phyloP scores from a whole-genome alignment of 2,888 invertebrate species.

The Dromius quadrimaculatus region DNA sequence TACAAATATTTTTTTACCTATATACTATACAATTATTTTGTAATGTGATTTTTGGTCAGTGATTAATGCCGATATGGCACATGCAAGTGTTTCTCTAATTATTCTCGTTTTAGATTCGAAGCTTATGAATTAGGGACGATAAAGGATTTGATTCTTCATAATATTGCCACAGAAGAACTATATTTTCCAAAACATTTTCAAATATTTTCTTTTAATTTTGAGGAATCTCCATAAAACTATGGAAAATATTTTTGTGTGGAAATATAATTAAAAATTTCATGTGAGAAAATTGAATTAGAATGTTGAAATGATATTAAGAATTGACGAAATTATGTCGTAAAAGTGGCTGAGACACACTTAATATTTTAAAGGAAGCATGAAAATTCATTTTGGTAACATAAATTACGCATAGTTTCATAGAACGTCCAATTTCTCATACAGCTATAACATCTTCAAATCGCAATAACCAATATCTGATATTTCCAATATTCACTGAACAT shows the following conservation, averaged over 20 bases:
- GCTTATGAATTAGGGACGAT: slow-evolving; percentile 33
- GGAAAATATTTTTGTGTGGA: slow-evolving; percentile 13
- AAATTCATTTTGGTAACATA: slow-evolving; percentile 29
- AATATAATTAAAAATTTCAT: slow-evolving; percentile 23
- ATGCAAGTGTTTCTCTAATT: slow-evolving; percentile 40
- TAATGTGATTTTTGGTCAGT: slow-evolving; percentile 50
- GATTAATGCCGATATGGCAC: slow-evolving; percentile 41
- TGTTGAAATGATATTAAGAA: no score
- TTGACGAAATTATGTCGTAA: neutral
- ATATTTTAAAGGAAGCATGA: slow-evolving; percentile 38
- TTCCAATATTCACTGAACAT: slow-evolving; percentile 22
- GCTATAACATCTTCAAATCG: slow-evolving; percentile 25
- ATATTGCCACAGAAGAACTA: no score
- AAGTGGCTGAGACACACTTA: slow-evolving; percentile 25
- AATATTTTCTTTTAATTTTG: slow-evolving; percentile 6
- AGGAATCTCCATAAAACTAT: no score
- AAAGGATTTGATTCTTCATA: no score
- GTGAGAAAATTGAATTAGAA: neutral
- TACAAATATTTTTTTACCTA: slow-evolving; percentile 44
- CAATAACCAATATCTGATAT: slow-evolving; percentile 21
- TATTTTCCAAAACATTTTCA: slow-evolving; percentile 5
- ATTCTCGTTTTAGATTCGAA: slow-evolving; percentile 29
- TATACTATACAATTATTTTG: slow-evolving; percentile 50
- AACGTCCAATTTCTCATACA: slow-evolving; percentile 12
- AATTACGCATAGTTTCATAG: slow-evolving; percentile 9